Evolutionary conservation across 2,113 vertebrate species (phyloP).

Genomic region (Peromyscus californicus): DNA sequence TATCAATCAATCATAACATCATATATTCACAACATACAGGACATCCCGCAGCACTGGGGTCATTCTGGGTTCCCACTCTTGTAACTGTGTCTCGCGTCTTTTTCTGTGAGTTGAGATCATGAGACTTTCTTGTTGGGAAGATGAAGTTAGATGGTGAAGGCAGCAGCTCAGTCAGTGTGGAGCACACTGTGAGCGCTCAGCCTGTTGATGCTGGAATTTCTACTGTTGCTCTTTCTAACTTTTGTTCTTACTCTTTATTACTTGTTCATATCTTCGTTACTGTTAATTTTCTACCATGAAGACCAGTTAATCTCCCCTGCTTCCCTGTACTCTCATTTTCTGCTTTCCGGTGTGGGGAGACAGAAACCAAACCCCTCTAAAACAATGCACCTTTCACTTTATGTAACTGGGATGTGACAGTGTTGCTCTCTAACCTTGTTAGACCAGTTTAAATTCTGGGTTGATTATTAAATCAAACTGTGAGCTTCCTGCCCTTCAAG

Average conservation of each 20-base stretch:
- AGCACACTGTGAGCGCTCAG: neutral
- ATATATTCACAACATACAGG: too few species aligned
- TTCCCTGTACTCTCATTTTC: neutral
- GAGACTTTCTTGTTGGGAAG: neutral
- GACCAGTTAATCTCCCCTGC: neutral
- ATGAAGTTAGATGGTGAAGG: neutral
- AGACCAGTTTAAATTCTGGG: neutral
- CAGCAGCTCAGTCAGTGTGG: neutral
- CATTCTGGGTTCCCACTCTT: neutral
- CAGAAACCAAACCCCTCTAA: neutral
- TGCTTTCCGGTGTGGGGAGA: neutral
- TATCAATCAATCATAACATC: too few species aligned
- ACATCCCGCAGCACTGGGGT: neutral
- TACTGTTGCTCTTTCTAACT: neutral
- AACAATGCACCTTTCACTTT: neutral
- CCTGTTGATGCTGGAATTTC: neutral
- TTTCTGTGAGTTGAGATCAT: neutral
- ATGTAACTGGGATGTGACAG: neutral
- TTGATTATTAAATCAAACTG: neutral
- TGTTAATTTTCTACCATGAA: neutral
- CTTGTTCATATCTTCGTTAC: neutral
- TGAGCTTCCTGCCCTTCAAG: neutral
- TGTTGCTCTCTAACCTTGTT: neutral
- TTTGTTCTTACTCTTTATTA: neutral
- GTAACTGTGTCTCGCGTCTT: neutral